phyloP scores from a whole-genome alignment of 1,140 invertebrate species.

The Hyles euphorbiae region DNA sequence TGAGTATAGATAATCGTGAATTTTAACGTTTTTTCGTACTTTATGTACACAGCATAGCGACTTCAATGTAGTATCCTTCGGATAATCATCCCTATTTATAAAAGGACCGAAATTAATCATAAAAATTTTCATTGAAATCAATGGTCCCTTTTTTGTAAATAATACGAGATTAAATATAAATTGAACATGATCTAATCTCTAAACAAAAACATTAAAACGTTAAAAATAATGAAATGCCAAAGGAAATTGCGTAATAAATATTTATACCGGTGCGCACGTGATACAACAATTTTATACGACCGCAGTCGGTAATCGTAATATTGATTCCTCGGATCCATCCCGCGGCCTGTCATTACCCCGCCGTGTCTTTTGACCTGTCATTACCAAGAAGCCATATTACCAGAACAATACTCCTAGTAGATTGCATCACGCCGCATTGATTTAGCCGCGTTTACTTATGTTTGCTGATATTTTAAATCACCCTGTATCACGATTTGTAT shows the following conservation, averaged over 20 bases:
- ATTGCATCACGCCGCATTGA: conserved; percentile 16
- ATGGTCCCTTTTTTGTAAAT: too few relatives aligned
- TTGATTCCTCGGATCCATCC: conserved; percentile 35
- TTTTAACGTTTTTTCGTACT: too few relatives aligned
- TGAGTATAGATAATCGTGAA: too few relatives aligned
- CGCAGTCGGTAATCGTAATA: conserved; percentile 43
- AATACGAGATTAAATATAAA: too few relatives aligned
- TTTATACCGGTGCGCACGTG: conserved; percentile 35
- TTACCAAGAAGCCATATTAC: conserved; percentile 34
- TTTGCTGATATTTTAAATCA: conserved; percentile 23
- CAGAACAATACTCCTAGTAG: conserved; percentile 27
- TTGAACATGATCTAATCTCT: too few relatives aligned
- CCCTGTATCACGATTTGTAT: conserved; percentile 38
- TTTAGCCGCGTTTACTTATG: conserved; percentile 22
- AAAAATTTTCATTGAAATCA: too few relatives aligned
- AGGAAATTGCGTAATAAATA: conserved; percentile 24
- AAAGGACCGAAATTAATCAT: too few relatives aligned
- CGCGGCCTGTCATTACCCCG: conserved; percentile 52
- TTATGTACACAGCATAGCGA: too few relatives aligned
- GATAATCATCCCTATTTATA: too few relatives aligned
- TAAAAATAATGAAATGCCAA: conserved; percentile 8
- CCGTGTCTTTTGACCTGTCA: conserved; percentile 59
- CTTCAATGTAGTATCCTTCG: too few relatives aligned
- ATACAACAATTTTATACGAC: conserved; percentile 39
- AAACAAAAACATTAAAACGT: conserved; percentile 1